Conservation (phyloP, 2,113 vertebrate genomes). For the Plecotus auritus region DNA sequence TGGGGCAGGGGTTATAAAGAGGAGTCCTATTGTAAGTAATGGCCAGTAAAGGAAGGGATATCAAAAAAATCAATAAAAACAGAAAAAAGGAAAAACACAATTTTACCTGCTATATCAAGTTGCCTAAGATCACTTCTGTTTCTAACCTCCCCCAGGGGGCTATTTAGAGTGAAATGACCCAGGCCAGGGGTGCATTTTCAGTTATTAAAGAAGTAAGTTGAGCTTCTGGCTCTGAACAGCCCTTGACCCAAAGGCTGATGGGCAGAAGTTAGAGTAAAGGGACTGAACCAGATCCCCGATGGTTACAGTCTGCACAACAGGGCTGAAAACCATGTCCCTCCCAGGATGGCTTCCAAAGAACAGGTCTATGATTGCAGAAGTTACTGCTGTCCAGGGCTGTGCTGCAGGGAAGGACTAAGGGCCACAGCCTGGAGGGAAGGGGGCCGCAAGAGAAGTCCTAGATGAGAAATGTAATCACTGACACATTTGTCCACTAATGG, state of each 20-base stretch:
- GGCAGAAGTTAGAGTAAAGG: constrained; percentile 53
- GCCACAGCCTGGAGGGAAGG: not conserved
- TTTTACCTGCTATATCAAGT: constrained; percentile 35
- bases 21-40: not conserved
- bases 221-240: constrained; percentile 59
- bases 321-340: constrained; percentile 57
- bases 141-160: constrained; percentile 49
- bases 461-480: constrained; percentile 42
- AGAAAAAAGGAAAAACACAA: not conserved
- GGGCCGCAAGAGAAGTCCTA: not conserved
- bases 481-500: constrained; percentile 55
- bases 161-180: constrained; percentile 61
- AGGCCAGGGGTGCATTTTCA: constrained; percentile 62
- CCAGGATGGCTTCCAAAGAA: constrained; percentile 37
- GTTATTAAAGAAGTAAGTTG: constrained; percentile 58
- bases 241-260: constrained; percentile 65
- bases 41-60: not conserved
- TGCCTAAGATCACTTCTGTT: constrained; percentile 44
- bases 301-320: constrained; percentile 48
- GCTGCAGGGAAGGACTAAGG: constrained; percentile 25
- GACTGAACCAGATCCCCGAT: constrained; percentile 49
- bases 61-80: accelerated
- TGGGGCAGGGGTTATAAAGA: not conserved
- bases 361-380: constrained; percentile 51
- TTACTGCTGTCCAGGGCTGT: constrained; percentile 44